Conservation (phyloP, 2,888 invertebrate genomes). For the Nycteola revayana region DNA sequence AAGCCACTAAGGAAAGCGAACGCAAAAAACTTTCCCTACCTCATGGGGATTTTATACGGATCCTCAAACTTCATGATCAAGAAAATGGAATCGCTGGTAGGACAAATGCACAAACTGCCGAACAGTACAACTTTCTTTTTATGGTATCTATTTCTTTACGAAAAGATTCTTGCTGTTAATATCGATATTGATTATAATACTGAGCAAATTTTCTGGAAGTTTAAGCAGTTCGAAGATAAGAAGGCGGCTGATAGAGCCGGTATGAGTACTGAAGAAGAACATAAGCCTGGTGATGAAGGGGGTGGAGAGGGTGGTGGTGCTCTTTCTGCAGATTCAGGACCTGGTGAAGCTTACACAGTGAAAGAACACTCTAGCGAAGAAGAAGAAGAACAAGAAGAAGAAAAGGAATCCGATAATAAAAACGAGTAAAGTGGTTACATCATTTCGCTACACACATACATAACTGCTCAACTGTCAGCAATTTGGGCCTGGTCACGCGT, state of each 20-base stretch:
- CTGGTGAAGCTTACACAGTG: no score
- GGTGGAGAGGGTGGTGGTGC: no score
- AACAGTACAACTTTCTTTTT: slow-evolving; percentile 25
- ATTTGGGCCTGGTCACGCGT: no score
- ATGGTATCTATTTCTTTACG: slow-evolving; percentile 42
- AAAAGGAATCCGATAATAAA: no score
- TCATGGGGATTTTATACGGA: slow-evolving; percentile 38
- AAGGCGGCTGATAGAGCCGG: background rate
- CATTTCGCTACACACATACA: no score
- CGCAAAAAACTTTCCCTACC: slow-evolving; percentile 11
- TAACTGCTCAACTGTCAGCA: no score
- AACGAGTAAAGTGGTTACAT: no score
- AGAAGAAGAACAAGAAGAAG: no score
- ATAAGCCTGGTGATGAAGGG: no score
- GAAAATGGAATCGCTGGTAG: slow-evolving; percentile 37
- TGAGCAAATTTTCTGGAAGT: slow-evolving; percentile 29
- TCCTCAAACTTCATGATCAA: slow-evolving; percentile 29
- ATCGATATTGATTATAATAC: slow-evolving; percentile 35
- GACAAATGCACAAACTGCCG: slow-evolving; percentile 15
- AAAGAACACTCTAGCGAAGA: no score
- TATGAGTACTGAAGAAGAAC: background rate
- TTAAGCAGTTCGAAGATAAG: rapidly evolving
- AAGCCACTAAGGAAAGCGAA: slow-evolving; percentile 22
- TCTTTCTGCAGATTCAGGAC: no score
- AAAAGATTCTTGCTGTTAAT: slow-evolving; percentile 35